Evolutionary conservation across 2,888 invertebrate species (phyloP).

Genomic region (Neria commutata): DNA sequence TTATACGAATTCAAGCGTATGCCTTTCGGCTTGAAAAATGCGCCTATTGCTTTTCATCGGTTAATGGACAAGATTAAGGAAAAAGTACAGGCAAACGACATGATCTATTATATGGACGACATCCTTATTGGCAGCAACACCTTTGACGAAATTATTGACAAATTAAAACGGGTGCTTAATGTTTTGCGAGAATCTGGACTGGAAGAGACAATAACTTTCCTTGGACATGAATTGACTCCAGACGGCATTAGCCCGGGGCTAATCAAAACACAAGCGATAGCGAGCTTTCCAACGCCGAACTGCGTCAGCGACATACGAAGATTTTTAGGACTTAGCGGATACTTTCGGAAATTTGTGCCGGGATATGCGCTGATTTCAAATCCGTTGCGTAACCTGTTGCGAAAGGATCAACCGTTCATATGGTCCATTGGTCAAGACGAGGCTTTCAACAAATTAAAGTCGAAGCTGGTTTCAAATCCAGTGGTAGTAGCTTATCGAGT

Average conservation of each 20-base stretch:
- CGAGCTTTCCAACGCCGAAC: constrained; percentile 19
- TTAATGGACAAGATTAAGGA: neutral
- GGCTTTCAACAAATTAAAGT: constrained; percentile 16
- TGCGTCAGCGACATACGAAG: neutral
- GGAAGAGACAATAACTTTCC: constrained; percentile 16
- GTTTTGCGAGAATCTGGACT: constrained; percentile 6
- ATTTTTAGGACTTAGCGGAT: constrained; percentile 28
- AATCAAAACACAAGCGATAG: constrained; percentile 19
- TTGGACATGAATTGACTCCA: constrained; percentile 20
- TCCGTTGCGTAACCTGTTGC: constrained; percentile 13
- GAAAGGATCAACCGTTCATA: constrained; percentile 12
- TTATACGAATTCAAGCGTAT: constrained; percentile 23
- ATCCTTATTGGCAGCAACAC: neutral
- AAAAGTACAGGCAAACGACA: neutral
- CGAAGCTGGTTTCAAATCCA: constrained; percentile 2
- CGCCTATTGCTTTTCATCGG: neutral
- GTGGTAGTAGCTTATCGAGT: constrained; percentile 21
- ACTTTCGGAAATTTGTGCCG: constrained; percentile 12
- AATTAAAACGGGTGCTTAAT: neutral
- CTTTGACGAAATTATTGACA: neutral
- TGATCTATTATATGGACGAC: neutral
- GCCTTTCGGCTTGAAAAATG: constrained; percentile 14
- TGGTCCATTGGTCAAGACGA: constrained; percentile 17
- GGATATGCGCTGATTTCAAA: constrained; percentile 23
- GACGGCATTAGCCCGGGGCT: constrained; percentile 22